Percentiles rank a stretch among this genome's conserved stretches.
These are phyloP conservation scores for Cinara cedri DNA, from an alignment of 2,888 invertebrate genomes.

Conservation along the genomic window DNA sequence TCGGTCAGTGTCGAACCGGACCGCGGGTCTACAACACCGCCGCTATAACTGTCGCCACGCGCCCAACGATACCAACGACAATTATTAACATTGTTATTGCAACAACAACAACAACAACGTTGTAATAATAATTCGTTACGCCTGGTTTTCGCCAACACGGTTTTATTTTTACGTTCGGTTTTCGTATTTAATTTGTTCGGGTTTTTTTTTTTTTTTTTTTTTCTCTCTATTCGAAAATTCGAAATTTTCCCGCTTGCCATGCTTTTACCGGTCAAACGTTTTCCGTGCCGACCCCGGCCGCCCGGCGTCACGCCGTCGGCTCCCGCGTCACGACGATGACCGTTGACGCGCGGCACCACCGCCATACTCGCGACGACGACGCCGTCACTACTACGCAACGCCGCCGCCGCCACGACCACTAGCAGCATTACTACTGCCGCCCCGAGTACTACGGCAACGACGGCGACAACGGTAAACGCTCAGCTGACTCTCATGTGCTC, in stretches of 20 bases:
- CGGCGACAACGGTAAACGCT: slow-evolving; percentile 11
- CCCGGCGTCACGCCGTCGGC: slow-evolving; percentile 39
- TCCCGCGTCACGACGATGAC: slow-evolving; percentile 30
- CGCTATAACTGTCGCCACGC: no score
- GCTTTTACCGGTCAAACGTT: slow-evolving; percentile 5
- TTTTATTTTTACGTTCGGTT: no score
- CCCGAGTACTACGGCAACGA: slow-evolving; percentile 5
- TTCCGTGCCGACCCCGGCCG: background rate
- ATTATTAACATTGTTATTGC: no score
- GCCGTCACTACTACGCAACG: slow-evolving; percentile 11
- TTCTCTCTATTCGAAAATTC: background rate
- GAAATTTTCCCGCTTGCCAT: background rate
- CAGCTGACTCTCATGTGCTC: slow-evolving; percentile 56
- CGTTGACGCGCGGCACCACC: slow-evolving; percentile 29
- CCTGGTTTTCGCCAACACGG: no score
- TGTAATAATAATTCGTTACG: no score
- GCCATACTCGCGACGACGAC: slow-evolving; percentile 4
- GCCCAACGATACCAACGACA: no score
- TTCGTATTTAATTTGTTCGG: background rate
- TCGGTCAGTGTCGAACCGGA: no score
- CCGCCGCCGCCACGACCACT: background rate
- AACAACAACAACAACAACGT: no score
- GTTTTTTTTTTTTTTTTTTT: background rate
- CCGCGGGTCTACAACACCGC: no score
- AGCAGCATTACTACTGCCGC: background rate